Percentiles rank a stretch among this genome's conserved stretches.
Conservation (phyloP, 2,113 vertebrate species). For the Aptenodytes patagonicus region DNA sequence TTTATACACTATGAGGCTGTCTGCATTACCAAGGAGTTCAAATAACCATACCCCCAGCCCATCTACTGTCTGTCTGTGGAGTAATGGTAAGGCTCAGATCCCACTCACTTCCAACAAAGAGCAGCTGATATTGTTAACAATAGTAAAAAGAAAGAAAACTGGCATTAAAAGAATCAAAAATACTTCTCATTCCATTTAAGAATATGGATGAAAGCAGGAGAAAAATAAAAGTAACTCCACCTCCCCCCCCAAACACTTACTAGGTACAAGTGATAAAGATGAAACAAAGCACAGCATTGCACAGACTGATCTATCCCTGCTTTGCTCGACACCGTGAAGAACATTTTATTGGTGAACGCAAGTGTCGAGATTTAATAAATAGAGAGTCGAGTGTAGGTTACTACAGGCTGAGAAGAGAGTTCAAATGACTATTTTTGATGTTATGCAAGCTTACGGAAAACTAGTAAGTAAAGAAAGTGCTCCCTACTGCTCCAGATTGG, state of each 20-base stretch:
- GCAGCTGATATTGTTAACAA: conserved; percentile 1
- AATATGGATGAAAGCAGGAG: conserved; percentile 54
- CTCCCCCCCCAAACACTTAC: conserved; percentile 1
- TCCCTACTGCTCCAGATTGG: background rate
- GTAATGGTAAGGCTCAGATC: background rate
- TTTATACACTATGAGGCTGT: conserved; percentile 61
- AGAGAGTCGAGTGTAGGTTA: background rate
- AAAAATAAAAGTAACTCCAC: background rate
- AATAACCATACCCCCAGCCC: conserved; percentile 37
- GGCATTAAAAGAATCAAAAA: conserved; percentile 25
- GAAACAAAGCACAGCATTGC: conserved; percentile 84
- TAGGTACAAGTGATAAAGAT: conserved; percentile 61
- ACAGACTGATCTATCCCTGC: conserved; percentile 11
- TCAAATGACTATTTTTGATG: background rate
- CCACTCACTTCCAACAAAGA: conserved; percentile 35
- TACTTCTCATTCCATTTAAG: conserved; percentile 48
- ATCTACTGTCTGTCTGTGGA: conserved; percentile 28
- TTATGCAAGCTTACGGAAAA: background rate
- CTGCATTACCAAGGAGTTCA: conserved; percentile 69
- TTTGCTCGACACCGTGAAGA: background rate
- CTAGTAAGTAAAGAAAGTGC: background rate
- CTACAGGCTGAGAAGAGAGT: background rate
- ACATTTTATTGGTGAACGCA: background rate
- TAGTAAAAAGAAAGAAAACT: conserved; percentile 9
- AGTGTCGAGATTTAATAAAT: background rate